A percentile compares a stretch with the other conserved stretches of the same genome.
Evolutionary conservation across 2,888 invertebrate species (phyloP).

Genomic region (Caenorhabditis virilis): DNA sequence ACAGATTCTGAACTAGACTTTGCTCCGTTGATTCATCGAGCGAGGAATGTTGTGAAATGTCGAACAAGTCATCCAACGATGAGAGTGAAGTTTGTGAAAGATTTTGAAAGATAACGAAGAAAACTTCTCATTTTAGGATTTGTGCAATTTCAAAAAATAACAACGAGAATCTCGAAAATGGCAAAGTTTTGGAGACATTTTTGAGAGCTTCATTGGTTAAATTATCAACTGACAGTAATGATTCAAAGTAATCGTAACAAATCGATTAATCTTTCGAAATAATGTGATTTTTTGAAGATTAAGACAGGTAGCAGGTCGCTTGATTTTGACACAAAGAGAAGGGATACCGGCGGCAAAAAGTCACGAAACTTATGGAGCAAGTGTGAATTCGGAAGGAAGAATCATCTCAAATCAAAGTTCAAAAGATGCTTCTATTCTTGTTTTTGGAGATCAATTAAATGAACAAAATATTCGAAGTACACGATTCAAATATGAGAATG

Average conservation of each 20-base stretch:
- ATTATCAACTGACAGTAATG: conserved; percentile 38
- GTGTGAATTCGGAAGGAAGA: conserved; percentile 51
- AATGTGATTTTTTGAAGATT: background rate
- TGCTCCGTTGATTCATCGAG: conserved; percentile 57
- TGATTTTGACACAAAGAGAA: conserved; percentile 58
- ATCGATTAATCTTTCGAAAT: background rate
- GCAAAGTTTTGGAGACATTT: conserved; percentile 46
- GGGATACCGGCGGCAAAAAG: conserved; percentile 51
- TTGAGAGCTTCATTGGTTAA: conserved; percentile 57
- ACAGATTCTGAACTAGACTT: conserved; percentile 45
- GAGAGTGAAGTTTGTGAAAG: conserved; percentile 49
- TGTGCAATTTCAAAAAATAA: conserved; percentile 45
- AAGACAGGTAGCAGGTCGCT: conserved; percentile 52
- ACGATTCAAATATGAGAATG: conserved; percentile 51
- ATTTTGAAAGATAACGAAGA: background rate
- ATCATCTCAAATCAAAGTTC: conserved; percentile 41
- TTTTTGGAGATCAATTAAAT: conserved; percentile 26
- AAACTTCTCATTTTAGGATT: conserved; percentile 33
- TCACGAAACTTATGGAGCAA: conserved; percentile 41
- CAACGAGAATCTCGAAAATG: conserved; percentile 10
- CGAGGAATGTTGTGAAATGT: conserved; percentile 59
- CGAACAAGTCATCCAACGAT: conserved; percentile 60
- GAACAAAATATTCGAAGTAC: conserved; percentile 42
- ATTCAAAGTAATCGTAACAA: conserved; percentile 23
- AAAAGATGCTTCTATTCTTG: conserved; percentile 14